Percentiles rank a stretch among this genome's conserved stretches.
These are phyloP conservation scores for Mormyrus proboscirostris DNA, from an alignment of 2,797 vertebrate species.

Conservation along the genomic window DNA sequence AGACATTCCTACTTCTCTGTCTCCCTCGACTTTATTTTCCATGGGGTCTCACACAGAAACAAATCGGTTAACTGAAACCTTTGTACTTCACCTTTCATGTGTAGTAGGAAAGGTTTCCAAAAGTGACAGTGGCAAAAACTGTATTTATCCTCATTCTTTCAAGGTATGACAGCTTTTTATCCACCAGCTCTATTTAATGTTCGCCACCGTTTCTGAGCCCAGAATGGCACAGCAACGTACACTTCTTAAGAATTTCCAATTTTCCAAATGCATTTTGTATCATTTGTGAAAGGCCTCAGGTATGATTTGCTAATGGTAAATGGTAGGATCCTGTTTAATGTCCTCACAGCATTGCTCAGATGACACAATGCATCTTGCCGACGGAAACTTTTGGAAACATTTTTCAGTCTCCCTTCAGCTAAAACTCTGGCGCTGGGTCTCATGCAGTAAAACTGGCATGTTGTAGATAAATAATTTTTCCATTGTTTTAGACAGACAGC, in stretches of 20 bases:
- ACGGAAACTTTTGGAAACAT: constrained; percentile 22
- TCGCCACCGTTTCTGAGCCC: background rate
- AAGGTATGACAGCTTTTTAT: background rate
- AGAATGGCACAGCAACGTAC: constrained; percentile 3
- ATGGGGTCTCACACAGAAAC: background rate
- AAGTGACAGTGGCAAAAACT: background rate
- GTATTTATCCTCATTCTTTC: background rate
- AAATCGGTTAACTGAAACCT: background rate
- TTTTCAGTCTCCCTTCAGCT: constrained; percentile 23
- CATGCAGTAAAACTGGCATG: background rate
- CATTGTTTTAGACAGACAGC: background rate
- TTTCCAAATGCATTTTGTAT: constrained; percentile 21
- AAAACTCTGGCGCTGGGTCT: background rate
- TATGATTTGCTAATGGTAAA: constrained; percentile 18
- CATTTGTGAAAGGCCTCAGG: constrained; percentile 17
- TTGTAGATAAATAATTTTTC: constrained; percentile 3
- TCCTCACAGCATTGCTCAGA: background rate
- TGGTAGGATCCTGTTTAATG: constrained; percentile 20
- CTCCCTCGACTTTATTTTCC: background rate
- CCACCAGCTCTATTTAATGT: constrained; percentile 15
- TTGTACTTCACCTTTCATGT: background rate
- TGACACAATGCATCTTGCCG: constrained; percentile 13
- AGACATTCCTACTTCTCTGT: background rate
- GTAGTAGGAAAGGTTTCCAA: background rate
- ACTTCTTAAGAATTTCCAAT: background rate